Base-by-base conservation (phyloP, 2,888 invertebrate genomes). In the Hypena proboscidalis region DNA sequence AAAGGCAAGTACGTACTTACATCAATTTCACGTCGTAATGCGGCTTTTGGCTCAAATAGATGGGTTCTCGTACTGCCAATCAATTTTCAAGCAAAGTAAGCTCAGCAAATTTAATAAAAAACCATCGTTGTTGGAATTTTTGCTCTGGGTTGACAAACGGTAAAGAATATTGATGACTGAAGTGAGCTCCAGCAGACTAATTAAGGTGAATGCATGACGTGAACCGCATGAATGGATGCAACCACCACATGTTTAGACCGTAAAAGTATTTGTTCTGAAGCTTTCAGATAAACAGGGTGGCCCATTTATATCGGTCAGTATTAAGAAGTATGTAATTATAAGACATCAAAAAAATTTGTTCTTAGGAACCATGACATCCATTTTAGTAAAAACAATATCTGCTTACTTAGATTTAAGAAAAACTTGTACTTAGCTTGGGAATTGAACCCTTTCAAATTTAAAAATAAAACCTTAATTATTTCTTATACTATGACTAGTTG, bases 81-180 rank as follows among this genome's bases (percentile, higher is more conserved):
- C 84, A 85, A 87, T 87, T 74, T 67, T 70, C 70, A 56, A 80
- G 73, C 78, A 74, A 70, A 71, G 68, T 76, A 77, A 81, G 74
- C 75, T 62, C 46, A 65, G 70, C 68, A 77, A 82, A 86, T 85
- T 83, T 76, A 85, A 86, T 84, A 80, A 84, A n/a, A 85, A 83
- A 83, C 71, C 78, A 62, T 60, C 60, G 45, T 38, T 61, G 53
- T 47, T 54, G 47, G 26, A 9, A 47, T 31, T 47, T 54, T 50
- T 35, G 51, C 45, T 55, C 34, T 25, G 33, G 27, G 33, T 30
- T 44, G 58, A 62, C 31, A 44, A 49, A 62, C 41, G 31, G 33
- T 27, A 10, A 21, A 23, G 40, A 41, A 35, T 43, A 53, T 41
- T 52, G 47, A 52, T 52, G 34, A 38, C 31, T 27, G 21, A 41